Conservation (phyloP, 2,797 vertebrate species). For the Acanthopagrus latus region DNA sequence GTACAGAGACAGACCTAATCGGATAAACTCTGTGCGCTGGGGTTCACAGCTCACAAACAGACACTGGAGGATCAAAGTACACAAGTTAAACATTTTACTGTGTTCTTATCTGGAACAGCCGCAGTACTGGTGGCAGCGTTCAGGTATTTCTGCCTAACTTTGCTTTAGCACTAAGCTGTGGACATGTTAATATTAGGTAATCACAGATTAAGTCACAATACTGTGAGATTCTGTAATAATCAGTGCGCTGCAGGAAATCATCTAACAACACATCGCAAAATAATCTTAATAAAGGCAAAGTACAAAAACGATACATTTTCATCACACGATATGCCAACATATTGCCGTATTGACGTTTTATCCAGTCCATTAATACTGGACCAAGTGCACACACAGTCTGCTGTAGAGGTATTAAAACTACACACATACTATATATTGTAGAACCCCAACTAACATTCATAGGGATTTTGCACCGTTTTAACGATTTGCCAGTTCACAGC, state of each 20-base stretch:
- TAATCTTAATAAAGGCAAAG: too few species aligned
- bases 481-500: not conserved
- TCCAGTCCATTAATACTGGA: conserved; percentile 2
- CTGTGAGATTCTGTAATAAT: too few species aligned
- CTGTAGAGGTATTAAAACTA: not conserved
- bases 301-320: too few species aligned
- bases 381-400: not conserved
- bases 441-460: not conserved
- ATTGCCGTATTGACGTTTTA: too few species aligned
- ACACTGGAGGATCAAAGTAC: conserved; percentile 58
- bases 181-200: conserved; percentile 10
- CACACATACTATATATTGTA: not conserved
- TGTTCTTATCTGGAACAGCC: conserved; percentile 47
- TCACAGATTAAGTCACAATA: too few species aligned
- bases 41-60: conserved; percentile 23
- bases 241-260: too few species aligned
- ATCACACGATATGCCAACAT: too few species aligned
- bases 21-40: not conserved
- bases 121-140: not conserved
- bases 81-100: conserved; percentile 48
- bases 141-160: not conserved
- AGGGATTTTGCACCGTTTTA: not conserved
- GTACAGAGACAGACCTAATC: not conserved
- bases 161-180: not conserved
- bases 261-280: too few species aligned